Conservation (phyloP, 2,888 invertebrate genomes). For the Cryptosula pallasiana region DNA sequence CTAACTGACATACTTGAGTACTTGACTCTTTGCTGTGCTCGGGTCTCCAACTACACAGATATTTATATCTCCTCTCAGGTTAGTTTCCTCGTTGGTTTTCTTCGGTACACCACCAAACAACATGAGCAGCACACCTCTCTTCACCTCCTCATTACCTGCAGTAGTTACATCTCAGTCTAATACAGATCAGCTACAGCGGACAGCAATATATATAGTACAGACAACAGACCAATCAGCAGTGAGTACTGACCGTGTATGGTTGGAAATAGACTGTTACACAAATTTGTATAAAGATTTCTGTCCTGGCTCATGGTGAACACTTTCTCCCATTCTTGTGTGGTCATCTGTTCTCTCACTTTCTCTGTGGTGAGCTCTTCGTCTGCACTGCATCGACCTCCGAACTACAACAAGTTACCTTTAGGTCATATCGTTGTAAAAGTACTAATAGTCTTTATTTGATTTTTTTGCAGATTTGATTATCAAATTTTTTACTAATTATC, state of each 20-base stretch:
- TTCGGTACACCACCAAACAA: constrained; percentile 95
- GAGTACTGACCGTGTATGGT: constrained; percentile 75
- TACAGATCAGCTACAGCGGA: too few species aligned
- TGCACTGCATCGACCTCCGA: constrained; percentile 75
- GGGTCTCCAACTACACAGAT: constrained; percentile 98
- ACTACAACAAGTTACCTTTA: neutral
- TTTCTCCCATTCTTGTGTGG: constrained; percentile 72
- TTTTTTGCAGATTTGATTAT: too few species aligned
- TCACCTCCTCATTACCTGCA: constrained; percentile 83
- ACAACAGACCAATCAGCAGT: too few species aligned
- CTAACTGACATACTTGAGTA: constrained; percentile 76
- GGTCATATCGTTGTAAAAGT: too few species aligned
- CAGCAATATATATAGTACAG: too few species aligned
- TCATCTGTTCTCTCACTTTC: constrained; percentile 88
- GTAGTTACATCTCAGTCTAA: too few species aligned
- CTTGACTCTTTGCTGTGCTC: constrained; percentile 95
- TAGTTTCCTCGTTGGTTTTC: constrained; percentile 82
- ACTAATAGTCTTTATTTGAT: too few species aligned
- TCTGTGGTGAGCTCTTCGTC: constrained; percentile 85
- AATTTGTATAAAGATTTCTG: constrained; percentile 76
- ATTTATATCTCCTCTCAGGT: constrained; percentile 91
- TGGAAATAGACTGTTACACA: constrained; percentile 87
- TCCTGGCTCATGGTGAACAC: constrained; percentile 96
- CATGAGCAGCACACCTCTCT: constrained; percentile 80
- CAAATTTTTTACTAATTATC: too few species aligned